phyloP scores from a whole-genome alignment of 2,888 invertebrate genomes.

The Anorthoa munda region DNA sequence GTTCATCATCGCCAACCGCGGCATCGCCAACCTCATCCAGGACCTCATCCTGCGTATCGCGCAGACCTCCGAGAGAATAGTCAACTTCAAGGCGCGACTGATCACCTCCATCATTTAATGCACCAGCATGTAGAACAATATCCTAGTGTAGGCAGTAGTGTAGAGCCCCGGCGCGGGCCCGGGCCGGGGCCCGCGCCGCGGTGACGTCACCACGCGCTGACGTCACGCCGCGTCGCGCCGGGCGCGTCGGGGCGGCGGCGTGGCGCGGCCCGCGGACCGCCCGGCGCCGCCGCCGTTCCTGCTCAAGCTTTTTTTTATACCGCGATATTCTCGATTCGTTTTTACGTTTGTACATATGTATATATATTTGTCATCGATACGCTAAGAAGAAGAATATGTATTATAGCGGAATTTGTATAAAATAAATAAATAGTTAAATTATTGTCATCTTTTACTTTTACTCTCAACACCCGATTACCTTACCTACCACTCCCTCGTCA shows the following conservation, averaged over 20 bases:
- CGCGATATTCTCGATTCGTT: slow-evolving; percentile 88
- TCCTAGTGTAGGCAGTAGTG: slow-evolving; percentile 75
- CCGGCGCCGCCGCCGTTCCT: slow-evolving; percentile 75
- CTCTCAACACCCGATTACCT: slow-evolving; percentile 8
- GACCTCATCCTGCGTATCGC: slow-evolving; percentile 97
- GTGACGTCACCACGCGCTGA: slow-evolving; percentile 19
- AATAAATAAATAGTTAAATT: slow-evolving; percentile 87
- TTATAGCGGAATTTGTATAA: slow-evolving; percentile 90
- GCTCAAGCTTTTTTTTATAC: slow-evolving; percentile 88
- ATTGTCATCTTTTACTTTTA: slow-evolving; percentile 72
- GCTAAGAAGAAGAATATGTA: slow-evolving; percentile 72
- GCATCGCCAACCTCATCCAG: slow-evolving; percentile 96
- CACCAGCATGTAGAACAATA: slow-evolving; percentile 80
- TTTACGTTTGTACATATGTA: slow-evolving; percentile 91
- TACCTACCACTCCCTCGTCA: background rate
- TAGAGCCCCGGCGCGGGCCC: slow-evolving; percentile 58
- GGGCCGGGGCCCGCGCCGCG: slow-evolving; percentile 38
- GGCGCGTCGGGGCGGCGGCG: slow-evolving; percentile 64
- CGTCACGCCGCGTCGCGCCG: slow-evolving; percentile 29
- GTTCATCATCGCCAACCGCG: slow-evolving; percentile 96
- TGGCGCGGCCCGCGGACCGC: slow-evolving; percentile 69
- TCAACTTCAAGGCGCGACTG: slow-evolving; percentile 97
- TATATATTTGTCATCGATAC: slow-evolving; percentile 47
- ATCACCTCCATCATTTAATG: slow-evolving; percentile 97
- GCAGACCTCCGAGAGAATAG: slow-evolving; percentile 97